Percentiles rank a stretch among this genome's conserved stretches.
phyloP scores from a whole-genome alignment of 2,888 invertebrate species.

The Anodontia alba region DNA sequence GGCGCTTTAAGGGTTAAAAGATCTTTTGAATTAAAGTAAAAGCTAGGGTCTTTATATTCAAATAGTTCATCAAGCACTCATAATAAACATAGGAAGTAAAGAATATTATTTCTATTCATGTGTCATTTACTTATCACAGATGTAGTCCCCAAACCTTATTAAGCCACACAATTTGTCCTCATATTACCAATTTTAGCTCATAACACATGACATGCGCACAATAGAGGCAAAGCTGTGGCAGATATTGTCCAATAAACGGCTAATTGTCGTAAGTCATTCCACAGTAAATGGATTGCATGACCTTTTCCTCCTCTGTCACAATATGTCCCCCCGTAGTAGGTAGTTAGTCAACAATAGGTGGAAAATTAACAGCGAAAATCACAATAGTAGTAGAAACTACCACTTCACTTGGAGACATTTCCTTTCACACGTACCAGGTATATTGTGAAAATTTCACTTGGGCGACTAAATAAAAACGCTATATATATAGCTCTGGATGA shows the following conservation, averaged over 20 bases:
- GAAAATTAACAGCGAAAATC: neutral
- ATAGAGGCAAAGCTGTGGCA: neutral
- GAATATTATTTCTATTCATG: slow-evolving; percentile 12
- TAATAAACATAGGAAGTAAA: too few relatives aligned
- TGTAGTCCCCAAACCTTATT: neutral
- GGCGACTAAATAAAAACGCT: neutral
- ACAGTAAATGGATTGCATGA: neutral
- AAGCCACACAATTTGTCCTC: slow-evolving; percentile 2
- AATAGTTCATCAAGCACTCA: too few relatives aligned
- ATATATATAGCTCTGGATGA: too few relatives aligned
- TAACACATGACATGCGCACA: neutral
- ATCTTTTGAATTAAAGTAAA: too few relatives aligned
- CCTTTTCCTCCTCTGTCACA: neutral
- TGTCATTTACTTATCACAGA: slow-evolving; percentile 8
- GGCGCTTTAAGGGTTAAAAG: too few relatives aligned
- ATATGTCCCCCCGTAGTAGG: neutral
- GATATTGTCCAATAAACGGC: slow-evolving; percentile 12
- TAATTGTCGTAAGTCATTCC: neutral
- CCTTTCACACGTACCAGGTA: neutral
- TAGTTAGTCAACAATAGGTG: neutral
- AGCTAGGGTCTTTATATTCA: too few relatives aligned
- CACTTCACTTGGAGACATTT: neutral
- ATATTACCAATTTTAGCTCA: slow-evolving; percentile 1
- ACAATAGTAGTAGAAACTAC: too few relatives aligned
- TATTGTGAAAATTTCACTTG: neutral